Percentiles rank a stretch among this genome's conserved stretches.
These are phyloP conservation scores for Ostrea denselamellosa DNA, from an alignment of 1,140 invertebrate genomes.

Conservation along the genomic window DNA sequence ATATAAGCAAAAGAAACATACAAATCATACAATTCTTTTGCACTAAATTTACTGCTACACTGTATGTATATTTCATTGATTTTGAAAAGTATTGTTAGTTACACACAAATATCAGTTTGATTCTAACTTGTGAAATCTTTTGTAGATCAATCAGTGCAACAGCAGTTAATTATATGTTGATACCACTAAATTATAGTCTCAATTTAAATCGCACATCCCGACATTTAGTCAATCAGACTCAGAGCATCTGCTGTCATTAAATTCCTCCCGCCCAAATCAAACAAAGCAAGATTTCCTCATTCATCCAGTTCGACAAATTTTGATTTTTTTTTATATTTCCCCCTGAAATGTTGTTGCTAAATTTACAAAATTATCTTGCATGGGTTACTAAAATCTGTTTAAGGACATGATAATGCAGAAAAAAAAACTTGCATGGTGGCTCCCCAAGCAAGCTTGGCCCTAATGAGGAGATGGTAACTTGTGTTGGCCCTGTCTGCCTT, in stretches of 20 bases:
- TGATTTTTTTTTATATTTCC: neutral
- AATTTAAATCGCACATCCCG: conserved; percentile 49
- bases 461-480: conserved; percentile 53
- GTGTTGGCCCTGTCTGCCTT: conserved; percentile 22
- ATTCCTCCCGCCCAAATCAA: conserved; percentile 36
- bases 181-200: conserved; percentile 48
- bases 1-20: too few relatives aligned
- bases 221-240: conserved; percentile 45
- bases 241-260: conserved; percentile 51
- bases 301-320: neutral
- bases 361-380: conserved; percentile 57
- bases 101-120: neutral
- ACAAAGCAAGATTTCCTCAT: conserved; percentile 24
- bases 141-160: conserved; percentile 21
- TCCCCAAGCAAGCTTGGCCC: conserved; percentile 15
- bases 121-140: conserved; percentile 4
- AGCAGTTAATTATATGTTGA: conserved; percentile 57
- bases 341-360: conserved; percentile 32
- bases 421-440: conserved; percentile 22
- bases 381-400: conserved; percentile 39
- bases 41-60: too few relatives aligned
- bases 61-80: too few relatives aligned
- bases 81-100: neutral
- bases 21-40: too few relatives aligned
- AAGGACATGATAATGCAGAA: conserved; percentile 23